phyloP scores from a whole-genome alignment of 37 sponge, comb jelly and placozoan species.

The Ephydatia muelleri region DNA sequence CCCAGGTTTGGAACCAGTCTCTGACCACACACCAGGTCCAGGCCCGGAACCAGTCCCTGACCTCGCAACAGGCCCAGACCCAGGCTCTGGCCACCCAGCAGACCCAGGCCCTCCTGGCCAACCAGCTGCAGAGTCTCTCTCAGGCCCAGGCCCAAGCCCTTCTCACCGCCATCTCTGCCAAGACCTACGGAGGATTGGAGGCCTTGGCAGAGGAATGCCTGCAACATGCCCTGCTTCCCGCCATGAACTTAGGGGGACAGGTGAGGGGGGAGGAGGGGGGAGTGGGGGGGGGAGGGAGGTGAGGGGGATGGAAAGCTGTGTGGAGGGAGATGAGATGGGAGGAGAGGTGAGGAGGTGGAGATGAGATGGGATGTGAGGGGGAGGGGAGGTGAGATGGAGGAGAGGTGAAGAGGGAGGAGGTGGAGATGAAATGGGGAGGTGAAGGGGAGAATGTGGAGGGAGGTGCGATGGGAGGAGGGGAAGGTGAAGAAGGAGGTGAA shows the following conservation, averaged over 20 bases:
- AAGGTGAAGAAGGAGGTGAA: background rate
- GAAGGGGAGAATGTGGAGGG: too few relatives aligned
- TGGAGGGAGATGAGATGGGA: too few relatives aligned
- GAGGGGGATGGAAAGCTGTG: too few relatives aligned
- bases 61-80: background rate
- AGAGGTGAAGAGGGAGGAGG: too few relatives aligned
- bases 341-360: background rate
- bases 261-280: background rate
- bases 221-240: background rate
- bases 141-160: background rate
- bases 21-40: background rate
- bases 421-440: too few relatives aligned
- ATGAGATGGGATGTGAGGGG: background rate
- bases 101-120: background rate
- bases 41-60: background rate
- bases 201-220: background rate
- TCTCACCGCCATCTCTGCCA: background rate
- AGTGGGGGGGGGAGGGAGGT: background rate
- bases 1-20: background rate
- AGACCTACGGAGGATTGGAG: background rate
- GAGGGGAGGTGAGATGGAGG: background rate
- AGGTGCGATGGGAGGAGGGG: too few relatives aligned
- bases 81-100: background rate
- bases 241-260: background rate
- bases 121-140: background rate